Conservation (phyloP, 1,140 invertebrate species). For the Laodelphax striatellus region DNA sequence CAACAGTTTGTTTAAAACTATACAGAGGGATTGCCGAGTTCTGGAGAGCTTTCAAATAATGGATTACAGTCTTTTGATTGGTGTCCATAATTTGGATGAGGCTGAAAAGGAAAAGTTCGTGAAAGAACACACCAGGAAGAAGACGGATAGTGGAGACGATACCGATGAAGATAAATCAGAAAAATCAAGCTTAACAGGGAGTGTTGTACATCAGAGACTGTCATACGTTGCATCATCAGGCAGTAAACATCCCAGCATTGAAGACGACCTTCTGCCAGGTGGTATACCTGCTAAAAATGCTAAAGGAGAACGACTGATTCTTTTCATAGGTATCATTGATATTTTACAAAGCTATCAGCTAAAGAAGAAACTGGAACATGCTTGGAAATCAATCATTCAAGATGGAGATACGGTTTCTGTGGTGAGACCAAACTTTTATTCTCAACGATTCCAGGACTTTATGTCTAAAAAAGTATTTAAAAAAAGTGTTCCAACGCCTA, state of each 20-base stretch:
- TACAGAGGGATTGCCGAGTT: conserved; percentile 89
- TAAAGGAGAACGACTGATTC: conserved; percentile 51
- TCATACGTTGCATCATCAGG: conserved; percentile 85
- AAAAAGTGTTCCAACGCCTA: conserved; percentile 28
- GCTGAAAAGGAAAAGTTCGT: conserved; percentile 64
- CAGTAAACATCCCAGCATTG: conserved; percentile 85
- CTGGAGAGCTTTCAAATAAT: conserved; percentile 97
- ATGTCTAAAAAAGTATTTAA: conserved; percentile 48
- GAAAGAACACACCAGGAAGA: conserved; percentile 17
- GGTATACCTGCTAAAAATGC: conserved; percentile 57
- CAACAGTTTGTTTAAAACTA: conserved; percentile 82
- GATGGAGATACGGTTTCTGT: conserved; percentile 57
- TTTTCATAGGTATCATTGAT: conserved; percentile 60
- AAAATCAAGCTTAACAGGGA: conserved; percentile 33
- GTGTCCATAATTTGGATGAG: conserved; percentile 85
- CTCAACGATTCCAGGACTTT: conserved; percentile 49
- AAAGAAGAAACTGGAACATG: conserved; percentile 58
- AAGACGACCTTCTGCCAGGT: conserved; percentile 84
- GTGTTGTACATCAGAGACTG: conserved; percentile 79
- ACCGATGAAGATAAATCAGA: background rate
- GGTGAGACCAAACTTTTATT: conserved; percentile 52
- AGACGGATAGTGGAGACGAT: background rate
- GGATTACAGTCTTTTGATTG: conserved; percentile 92
- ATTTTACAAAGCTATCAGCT: conserved; percentile 57
- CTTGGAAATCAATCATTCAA: conserved; percentile 52